These are phyloP conservation scores for Cebus imitator DNA, from an alignment of 2,113 vertebrate species.

Conservation along the genomic window DNA sequence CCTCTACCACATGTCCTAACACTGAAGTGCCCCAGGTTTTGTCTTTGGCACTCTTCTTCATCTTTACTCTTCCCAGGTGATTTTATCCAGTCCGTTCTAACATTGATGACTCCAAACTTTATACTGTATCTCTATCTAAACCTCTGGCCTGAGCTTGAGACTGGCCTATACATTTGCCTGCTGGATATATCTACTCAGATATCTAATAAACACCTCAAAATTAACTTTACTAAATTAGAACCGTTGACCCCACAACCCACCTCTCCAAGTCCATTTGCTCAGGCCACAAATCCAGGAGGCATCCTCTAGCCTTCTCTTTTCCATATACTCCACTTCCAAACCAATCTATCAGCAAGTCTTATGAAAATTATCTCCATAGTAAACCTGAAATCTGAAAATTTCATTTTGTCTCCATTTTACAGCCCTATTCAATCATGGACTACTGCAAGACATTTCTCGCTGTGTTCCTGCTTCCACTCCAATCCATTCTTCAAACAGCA, in stretches of 20 bases:
- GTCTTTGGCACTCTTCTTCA: neutral
- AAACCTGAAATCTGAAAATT: neutral
- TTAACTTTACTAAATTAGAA: neutral
- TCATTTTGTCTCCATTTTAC: neutral
- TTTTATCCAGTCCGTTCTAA: too few species aligned
- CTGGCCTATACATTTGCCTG: neutral
- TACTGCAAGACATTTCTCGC: too few species aligned
- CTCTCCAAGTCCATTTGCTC: neutral
- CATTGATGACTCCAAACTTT: neutral
- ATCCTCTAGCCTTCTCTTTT: neutral
- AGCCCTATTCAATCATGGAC: neutral
- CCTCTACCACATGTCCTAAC: neutral
- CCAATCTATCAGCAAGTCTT: neutral
- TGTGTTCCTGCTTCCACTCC: neutral
- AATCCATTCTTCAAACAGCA: neutral
- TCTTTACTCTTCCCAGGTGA: neutral
- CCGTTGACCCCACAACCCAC: too few species aligned
- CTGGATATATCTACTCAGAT: neutral
- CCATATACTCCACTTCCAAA: neutral
- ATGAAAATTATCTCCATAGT: neutral
- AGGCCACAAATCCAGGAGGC: neutral
- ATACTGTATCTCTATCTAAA: neutral
- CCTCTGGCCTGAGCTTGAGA: neutral
- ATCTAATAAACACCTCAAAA: neutral
- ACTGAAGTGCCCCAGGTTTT: neutral